Evolutionary conservation across 2,888 invertebrate genomes (phyloP), one percentile per base, ranked within the genome.

Genomic region (Eupelmus urozonus): DNA sequence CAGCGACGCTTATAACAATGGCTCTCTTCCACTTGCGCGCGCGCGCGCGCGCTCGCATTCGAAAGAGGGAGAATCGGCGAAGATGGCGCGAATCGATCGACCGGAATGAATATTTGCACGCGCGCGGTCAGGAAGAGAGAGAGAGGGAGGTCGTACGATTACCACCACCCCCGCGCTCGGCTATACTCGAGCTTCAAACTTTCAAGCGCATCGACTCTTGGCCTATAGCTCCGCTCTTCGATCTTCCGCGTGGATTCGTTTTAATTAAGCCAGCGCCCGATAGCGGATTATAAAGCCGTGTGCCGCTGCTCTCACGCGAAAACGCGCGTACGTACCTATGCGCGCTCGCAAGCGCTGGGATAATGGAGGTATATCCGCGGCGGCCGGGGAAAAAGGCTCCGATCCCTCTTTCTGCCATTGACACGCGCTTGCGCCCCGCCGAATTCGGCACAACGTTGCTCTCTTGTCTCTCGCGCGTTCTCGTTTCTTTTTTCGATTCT

Each of bases 1-100:
- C 63, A 63, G 9, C 34, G 27, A 34, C 34, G 27, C 63, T 63
- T 63, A 63, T 63, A 27, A 63, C 63, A 63, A 63, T 63, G 63
- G 9, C 27, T 1, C 1, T 1, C 13, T 7, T 42, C 42, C 42
- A 13, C 1, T 7, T 42, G 49, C 2, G 49, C 0, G 7, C n/a
- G 25, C 40, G 23, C 3, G 9, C 3, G 34, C 34, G 34, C 34
- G 34, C 9, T 34, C 5, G 9, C 5, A 34, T 5, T 34, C 34
- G 34, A 34, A 34, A 60, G 29, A 34, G 60, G 2, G 34, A 60
- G 29, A 34, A 29, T 25, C 2, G 20, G 63, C 34, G 3, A 62
- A 62, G 42, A 63, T 27, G 63, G 45, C 25, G 1, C 18, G 34
- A 18, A 29, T 53, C 51, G 53, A 66, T 66, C 66, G 51, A 20